phyloP scores from a whole-genome alignment of 2,113 vertebrate genomes.

The Marmota monax region DNA sequence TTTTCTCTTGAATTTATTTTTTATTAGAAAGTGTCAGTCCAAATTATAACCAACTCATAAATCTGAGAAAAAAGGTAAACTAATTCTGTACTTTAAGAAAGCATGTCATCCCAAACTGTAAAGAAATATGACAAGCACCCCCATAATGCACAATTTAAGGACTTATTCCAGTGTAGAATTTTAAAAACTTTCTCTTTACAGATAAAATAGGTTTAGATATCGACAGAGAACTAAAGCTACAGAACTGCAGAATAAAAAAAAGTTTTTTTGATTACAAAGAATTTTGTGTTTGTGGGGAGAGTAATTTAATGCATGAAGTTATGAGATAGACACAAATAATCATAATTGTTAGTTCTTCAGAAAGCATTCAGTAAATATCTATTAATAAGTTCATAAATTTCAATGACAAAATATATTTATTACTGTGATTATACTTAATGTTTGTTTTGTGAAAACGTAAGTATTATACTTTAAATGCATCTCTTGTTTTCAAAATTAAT shows the following conservation, averaged over 20 bases:
- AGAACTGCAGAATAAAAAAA: not conserved
- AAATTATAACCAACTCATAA: not conserved
- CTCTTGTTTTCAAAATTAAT: slow-evolving; percentile 29
- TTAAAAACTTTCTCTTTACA: not conserved
- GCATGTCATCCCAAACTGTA: not conserved
- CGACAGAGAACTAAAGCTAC: not conserved
- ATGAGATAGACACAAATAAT: not conserved
- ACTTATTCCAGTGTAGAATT: not conserved
- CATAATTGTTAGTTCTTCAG: not conserved
- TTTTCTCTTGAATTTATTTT: slow-evolving; percentile 35
- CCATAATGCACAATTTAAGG: not conserved
- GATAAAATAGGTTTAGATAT: not conserved
- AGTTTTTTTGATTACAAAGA: not conserved
- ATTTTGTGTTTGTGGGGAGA: slow-evolving; percentile 43
- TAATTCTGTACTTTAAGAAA: slow-evolving; percentile 20
- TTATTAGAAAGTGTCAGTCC: slow-evolving; percentile 16
- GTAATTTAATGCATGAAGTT: slow-evolving; percentile 23
- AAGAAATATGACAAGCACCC: not conserved
- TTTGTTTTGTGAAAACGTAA: slow-evolving; percentile 41
- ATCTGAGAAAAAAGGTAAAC: not conserved
- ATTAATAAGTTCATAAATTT: not conserved
- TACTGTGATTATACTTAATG: slow-evolving; percentile 18
- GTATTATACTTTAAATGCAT: not conserved
- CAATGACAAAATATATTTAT: slow-evolving; percentile 2
- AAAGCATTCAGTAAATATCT: slow-evolving; percentile 31